Evolutionary conservation across 2,113 vertebrate genomes (phyloP).

Genomic region (Probosciger aterrimus): DNA sequence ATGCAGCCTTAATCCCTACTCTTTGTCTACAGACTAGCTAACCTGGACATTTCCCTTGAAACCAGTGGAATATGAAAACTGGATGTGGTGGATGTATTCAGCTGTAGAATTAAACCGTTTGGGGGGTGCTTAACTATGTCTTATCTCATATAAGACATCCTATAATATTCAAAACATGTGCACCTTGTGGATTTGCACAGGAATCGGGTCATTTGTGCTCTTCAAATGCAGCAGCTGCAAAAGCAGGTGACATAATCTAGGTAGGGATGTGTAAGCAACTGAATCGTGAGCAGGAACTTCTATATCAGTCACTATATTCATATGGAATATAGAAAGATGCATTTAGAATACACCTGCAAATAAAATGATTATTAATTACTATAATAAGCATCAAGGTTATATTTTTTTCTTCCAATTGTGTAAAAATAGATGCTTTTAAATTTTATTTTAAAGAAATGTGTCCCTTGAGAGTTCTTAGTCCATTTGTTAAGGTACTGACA

Average conservation of each 20-base stretch:
- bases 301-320: not conserved
- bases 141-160: not conserved
- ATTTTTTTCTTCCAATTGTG: not conserved
- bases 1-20: not conserved
- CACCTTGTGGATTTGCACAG: not conserved
- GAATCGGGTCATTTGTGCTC: not conserved
- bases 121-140: not conserved
- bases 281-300: not conserved
- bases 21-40: not conserved
- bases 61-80: not conserved
- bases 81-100: not conserved
- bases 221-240: not conserved
- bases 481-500: not conserved
- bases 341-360: not conserved
- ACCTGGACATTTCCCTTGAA: not conserved
- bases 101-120: not conserved
- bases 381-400: not conserved
- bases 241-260: not conserved
- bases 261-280: not conserved
- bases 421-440: not conserved
- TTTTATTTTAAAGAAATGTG: not conserved
- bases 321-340: not conserved
- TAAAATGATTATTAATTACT: not conserved
- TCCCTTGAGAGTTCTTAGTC: not conserved
- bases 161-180: not conserved